Evolutionary conservation across 2,797 vertebrate genomes (phyloP).

Genomic region (Halcyon chelicuti): DNA sequence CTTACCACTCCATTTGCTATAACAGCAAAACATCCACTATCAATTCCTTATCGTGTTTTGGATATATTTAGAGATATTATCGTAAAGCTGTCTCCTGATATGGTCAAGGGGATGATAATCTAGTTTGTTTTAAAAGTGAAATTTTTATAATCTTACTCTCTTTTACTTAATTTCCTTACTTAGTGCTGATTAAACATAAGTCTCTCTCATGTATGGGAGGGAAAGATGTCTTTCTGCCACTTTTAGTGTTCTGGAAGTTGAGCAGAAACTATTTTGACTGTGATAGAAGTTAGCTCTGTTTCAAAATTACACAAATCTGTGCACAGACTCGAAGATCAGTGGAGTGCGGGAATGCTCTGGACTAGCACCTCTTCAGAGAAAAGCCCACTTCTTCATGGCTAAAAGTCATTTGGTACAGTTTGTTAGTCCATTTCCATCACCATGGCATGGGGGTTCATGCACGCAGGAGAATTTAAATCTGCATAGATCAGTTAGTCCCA

Average conservation of each 20-base stretch:
- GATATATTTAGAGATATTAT: conserved; percentile 41
- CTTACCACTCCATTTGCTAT: conserved; percentile 17
- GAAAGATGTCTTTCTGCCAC: background rate
- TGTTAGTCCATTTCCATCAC: background rate
- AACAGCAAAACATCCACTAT: conserved; percentile 31
- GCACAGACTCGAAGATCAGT: background rate
- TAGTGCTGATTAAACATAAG: background rate
- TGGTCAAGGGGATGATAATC: background rate
- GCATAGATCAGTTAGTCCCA: background rate
- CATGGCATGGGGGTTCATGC: background rate
- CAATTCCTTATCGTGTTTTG: conserved; percentile 30
- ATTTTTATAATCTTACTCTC: conserved; percentile 5
- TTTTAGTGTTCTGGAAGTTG: background rate
- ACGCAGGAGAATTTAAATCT: background rate
- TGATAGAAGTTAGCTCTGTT: background rate
- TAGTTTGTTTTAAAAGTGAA: conserved; percentile 43
- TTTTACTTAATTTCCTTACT: conserved; percentile 14
- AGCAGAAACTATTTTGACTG: background rate
- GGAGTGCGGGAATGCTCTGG: background rate
- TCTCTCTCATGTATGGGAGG: background rate
- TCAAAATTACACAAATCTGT: background rate
- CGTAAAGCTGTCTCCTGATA: background rate
- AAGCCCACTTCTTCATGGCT: background rate
- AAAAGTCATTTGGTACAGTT: background rate
- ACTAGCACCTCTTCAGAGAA: background rate